These are phyloP conservation scores for Selenia dentaria DNA, from an alignment of 2,888 invertebrate genomes.

Conservation along the genomic window DNA sequence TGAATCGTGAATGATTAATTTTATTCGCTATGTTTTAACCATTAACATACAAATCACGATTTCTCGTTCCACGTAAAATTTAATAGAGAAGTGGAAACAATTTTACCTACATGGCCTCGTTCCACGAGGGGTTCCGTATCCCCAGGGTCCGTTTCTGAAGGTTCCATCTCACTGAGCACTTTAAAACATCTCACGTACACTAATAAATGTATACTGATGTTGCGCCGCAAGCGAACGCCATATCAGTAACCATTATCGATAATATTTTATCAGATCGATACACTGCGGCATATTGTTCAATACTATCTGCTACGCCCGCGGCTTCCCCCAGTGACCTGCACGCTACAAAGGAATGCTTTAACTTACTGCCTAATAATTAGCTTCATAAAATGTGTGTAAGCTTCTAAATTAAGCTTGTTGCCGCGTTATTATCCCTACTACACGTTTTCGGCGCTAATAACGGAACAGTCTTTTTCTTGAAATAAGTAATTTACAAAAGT, in stretches of 20 bases:
- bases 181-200: conserved; percentile 21
- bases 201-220: not conserved
- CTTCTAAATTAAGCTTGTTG: too few relatives aligned
- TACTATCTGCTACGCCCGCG: too few relatives aligned
- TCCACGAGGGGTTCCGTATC: conserved; percentile 51
- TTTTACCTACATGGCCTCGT: conserved; percentile 56
- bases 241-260: conserved; percentile 15
- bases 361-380: too few relatives aligned
- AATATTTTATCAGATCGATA: conserved; percentile 4
- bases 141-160: conserved; percentile 31
- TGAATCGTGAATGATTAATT: not conserved
- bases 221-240: not conserved
- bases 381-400: too few relatives aligned
- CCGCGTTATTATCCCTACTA: too few relatives aligned
- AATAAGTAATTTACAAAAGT: too few relatives aligned
- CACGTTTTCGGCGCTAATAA: too few relatives aligned
- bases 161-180: conserved; percentile 16
- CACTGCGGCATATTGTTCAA: too few relatives aligned
- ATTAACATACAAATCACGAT: not conserved
- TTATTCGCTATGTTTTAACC: not conserved
- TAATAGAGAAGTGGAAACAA: not conserved
- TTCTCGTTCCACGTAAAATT: not conserved
- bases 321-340: too few relatives aligned
- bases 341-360: too few relatives aligned
- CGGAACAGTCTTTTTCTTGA: too few relatives aligned